Conservation (phyloP, 2,797 vertebrate genomes). For the Hydrophis major region DNA sequence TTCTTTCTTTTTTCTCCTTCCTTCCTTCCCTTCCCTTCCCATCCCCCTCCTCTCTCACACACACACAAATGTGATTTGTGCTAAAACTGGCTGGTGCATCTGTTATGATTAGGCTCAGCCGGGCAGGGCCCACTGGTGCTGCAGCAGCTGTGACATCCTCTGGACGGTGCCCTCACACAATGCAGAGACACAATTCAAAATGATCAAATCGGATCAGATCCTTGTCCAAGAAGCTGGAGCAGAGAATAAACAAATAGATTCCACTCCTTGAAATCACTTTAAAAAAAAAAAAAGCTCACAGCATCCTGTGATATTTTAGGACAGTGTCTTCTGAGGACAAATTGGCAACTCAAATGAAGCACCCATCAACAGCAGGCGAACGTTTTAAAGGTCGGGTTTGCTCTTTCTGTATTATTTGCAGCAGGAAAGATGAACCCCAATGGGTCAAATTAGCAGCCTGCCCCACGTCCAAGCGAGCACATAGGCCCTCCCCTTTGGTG, state of each 20-base stretch:
- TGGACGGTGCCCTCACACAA: not conserved
- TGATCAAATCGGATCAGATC: not conserved
- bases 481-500: not conserved
- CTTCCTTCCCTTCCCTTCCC: too few species aligned
- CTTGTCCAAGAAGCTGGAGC: not conserved
- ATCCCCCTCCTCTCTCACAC: not conserved
- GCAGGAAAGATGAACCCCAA: not conserved
- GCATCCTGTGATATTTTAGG: not conserved
- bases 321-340: not conserved
- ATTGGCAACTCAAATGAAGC: not conserved
- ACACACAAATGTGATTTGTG: not conserved
- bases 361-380: not conserved
- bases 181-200: not conserved
- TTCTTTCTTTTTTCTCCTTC: rapidly evolving
- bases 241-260: not conserved
- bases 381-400: not conserved
- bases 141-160: not conserved
- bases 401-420: not conserved
- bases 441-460: not conserved
- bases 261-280: not conserved
- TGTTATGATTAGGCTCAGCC: not conserved
- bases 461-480: not conserved
- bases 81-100: not conserved
- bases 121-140: not conserved
- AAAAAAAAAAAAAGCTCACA: not conserved